Conservation (phyloP, 2,888 invertebrate genomes). For the Eupeodes latifasciatus region DNA sequence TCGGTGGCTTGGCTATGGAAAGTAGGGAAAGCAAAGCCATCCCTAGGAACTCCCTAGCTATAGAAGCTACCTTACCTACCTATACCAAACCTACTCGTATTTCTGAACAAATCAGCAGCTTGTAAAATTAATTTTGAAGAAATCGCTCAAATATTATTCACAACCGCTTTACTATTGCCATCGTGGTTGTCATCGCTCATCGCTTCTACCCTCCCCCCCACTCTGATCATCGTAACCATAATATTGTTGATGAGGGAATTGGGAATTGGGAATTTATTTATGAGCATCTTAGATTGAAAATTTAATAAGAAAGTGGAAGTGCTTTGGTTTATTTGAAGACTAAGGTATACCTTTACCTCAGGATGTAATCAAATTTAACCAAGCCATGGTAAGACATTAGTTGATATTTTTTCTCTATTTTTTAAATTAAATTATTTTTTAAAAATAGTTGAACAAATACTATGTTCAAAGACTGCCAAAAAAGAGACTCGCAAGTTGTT, state of each 20-base stretch:
- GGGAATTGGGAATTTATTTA: constrained; percentile 49
- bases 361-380: constrained; percentile 9
- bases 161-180: background rate
- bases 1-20: too few relatives aligned
- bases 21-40: too few relatives aligned
- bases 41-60: background rate
- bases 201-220: background rate
- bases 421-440: constrained; percentile 5
- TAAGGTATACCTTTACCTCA: background rate
- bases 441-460: background rate
- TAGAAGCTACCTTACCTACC: too few relatives aligned
- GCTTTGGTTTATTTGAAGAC: constrained; percentile 24
- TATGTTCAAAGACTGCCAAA: background rate
- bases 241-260: background rate
- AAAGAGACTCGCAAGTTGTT: background rate
- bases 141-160: background rate
- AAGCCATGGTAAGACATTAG: constrained; percentile 9
- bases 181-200: background rate
- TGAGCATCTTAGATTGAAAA: constrained; percentile 32
- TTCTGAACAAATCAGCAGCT: constrained; percentile 12
- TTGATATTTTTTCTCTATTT: background rate
- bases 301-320: constrained; percentile 13
- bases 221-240: background rate
- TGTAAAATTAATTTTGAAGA: constrained; percentile 14
- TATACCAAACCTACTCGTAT: too few relatives aligned